These are phyloP conservation scores for Cydia fagiglandana DNA, from an alignment of 1,140 invertebrate species.

Conservation along the genomic window DNA sequence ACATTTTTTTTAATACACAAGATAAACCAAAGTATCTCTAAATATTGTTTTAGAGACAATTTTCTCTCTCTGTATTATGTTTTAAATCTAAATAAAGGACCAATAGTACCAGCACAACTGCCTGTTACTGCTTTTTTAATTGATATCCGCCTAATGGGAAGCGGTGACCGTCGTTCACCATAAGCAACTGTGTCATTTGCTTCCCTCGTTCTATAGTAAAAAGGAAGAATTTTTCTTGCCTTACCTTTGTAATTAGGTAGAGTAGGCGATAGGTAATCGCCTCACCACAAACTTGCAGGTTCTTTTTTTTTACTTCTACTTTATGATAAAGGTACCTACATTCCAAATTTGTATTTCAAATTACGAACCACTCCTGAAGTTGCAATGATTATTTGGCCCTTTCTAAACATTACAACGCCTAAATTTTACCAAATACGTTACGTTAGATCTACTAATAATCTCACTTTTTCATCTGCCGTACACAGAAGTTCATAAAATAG, in stretches of 20 bases:
- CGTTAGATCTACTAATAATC: conserved; percentile 51
- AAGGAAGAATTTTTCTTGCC: too few species aligned
- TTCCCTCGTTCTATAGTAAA: too few species aligned
- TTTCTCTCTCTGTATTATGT: conserved; percentile 37
- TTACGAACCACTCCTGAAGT: conserved; percentile 1
- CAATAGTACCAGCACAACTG: neutral
- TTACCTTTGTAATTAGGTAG: too few species aligned
- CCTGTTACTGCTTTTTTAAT: too few species aligned
- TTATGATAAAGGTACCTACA: too few species aligned
- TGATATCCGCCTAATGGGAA: too few species aligned
- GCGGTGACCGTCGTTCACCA: too few species aligned
- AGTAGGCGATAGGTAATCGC: too few species aligned
- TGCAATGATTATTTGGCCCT: neutral
- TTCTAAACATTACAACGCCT: neutral
- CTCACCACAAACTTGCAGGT: too few species aligned
- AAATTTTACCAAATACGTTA: neutral
- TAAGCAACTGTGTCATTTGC: too few species aligned
- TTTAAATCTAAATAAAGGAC: conserved; percentile 8
- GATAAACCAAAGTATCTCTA: conserved; percentile 27
- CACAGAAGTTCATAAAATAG: conserved; percentile 32
- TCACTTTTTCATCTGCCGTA: conserved; percentile 49
- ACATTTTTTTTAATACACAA: neutral
- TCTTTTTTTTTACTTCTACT: too few species aligned
- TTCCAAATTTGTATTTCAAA: neutral
- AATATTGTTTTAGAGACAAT: conserved; percentile 39